Base-by-base conservation (phyloP, 2,888 invertebrate species). In the Cephus spinipes region DNA sequence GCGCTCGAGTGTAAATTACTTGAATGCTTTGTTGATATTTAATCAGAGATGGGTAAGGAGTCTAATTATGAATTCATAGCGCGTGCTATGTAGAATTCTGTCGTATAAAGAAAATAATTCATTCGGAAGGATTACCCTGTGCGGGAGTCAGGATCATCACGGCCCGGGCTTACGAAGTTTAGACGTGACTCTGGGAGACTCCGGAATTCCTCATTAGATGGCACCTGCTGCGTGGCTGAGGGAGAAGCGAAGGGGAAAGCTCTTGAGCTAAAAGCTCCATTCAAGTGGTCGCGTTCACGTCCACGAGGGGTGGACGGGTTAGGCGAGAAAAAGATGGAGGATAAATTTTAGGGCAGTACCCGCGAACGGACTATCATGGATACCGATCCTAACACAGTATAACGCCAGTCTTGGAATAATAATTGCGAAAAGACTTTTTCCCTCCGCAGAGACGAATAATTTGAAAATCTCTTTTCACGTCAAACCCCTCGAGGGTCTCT, bases 221-320 rank as follows among this genome's bases (percentile, higher is more conserved):
- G 69, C 69, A 69, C 30, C 31, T 30, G 15, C 69, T 4, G 31
- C 69, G 12, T 6, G 69, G 32, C 30, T 32, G 30, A 32, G 69
- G 69, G 69, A 12, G 69, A 32, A 69, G 69, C 6, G 69, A 4
- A 32, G 32, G 30, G 69, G 32, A 30, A 69, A 74, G 71, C 69
- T 71, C 71, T 75, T 74, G 69, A 31, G 74, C 77, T 74, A 68
- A 73, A 77, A 77, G 75, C 77, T 75, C 74, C 34, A 69, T 77
- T 77, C 74, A 75, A 77, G 75, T 77, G 77, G 74, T 35, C 74
- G 73, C n/a, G 55, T 76, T 77, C 77, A 35, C 23, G 68, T 33
- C 15, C 55, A 69, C 69, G 74, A 71, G 75, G 74, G 75, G 73
- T 31, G 32, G 36, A 32, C n/a, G 12, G 71, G 36, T 35, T 77